Evolutionary conservation across 2,888 invertebrate genomes (phyloP), one percentile per base, ranked within the genome.

Genomic region (Nowickia ferox): DNA sequence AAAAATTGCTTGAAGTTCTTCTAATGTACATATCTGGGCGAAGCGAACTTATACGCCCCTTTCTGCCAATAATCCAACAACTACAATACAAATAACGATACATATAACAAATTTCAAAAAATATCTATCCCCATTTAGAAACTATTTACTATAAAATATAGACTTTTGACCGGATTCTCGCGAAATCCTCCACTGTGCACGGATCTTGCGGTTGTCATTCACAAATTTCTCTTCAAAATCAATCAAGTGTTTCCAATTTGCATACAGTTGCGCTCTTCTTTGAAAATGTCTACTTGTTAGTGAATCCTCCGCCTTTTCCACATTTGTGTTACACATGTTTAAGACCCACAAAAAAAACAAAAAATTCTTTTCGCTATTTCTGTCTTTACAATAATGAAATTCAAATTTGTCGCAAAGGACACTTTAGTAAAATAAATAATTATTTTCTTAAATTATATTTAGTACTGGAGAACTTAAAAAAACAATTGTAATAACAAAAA

Each of bases 271-370:
- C 30, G 72, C 48, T 48, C 40, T 57, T 42, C 48, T 57, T 65
- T 19, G 22, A 40, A 53, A 13, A 30, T 17, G 40, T n/a, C 17
- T 40, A 1, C 17, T 53, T 63, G 65, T 42, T 57, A 44, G 13
- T 48, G 48, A 40, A 48, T 57, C 13, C 59, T 30, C 0, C 42
- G 17, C 13, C 11, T 57, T 71, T 68, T 75, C 15, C 59, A 84
- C 84, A 84, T 84, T 84, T 84, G 84, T 53, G 57, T 77, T 55
- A 76, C 80, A 84, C 61, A 84, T 84, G 84, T 84, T 81, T 13
- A 17, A 59, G 51, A 48, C 38, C 1, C 0, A 15, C 22, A 40
- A 19, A 17, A n/a, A n/a, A 17, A 5, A 30, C 5, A 46, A 4
- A 53, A 77, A 44, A 75, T 48, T 38, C 30, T 66, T n/a, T 77